A percentile compares a stretch with the other conserved stretches of the same genome.
These are phyloP conservation scores for Diogma glabrata DNA, from an alignment of 2,888 invertebrate species.

Conservation along the genomic window DNA sequence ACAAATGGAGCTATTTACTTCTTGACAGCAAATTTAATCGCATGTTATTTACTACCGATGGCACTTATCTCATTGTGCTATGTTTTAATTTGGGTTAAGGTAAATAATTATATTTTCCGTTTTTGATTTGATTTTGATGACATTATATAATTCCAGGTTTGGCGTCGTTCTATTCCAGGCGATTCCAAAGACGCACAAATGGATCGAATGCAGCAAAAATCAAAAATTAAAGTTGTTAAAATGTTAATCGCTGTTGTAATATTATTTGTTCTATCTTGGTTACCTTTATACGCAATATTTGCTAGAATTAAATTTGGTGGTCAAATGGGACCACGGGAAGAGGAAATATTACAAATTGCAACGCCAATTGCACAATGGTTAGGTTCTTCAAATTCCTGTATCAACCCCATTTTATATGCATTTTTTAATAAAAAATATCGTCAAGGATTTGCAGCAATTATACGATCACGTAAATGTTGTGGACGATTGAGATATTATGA, in stretches of 20 bases:
- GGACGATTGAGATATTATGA: constrained; percentile 77
- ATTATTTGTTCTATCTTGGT: constrained; percentile 86
- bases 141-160: constrained; percentile 39
- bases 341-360: constrained; percentile 64
- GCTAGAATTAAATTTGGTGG: constrained; percentile 67
- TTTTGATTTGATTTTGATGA: constrained; percentile 3
- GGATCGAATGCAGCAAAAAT: constrained; percentile 87
- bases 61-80: constrained; percentile 85
- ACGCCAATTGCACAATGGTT: constrained; percentile 88
- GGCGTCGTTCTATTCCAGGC: constrained; percentile 77
- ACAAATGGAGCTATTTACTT: constrained; percentile 76
- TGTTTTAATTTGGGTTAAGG: constrained; percentile 78
- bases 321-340: constrained; percentile 59
- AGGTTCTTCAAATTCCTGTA: constrained; percentile 88
- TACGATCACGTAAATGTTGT: constrained; percentile 76
- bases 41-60: constrained; percentile 86
- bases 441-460: constrained; percentile 77
- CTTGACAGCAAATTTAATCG: constrained; percentile 74
- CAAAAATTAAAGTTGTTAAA: constrained; percentile 88
- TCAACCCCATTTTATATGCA: constrained; percentile 88
- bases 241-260: constrained; percentile 90
- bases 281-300: constrained; percentile 82
- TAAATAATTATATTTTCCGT: constrained; percentile 19
- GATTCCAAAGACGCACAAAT: constrained; percentile 85
- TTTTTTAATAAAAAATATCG: constrained; percentile 92